Evolutionary conservation across 2,888 invertebrate species (phyloP).

Genomic region (Leucozona laternaria): DNA sequence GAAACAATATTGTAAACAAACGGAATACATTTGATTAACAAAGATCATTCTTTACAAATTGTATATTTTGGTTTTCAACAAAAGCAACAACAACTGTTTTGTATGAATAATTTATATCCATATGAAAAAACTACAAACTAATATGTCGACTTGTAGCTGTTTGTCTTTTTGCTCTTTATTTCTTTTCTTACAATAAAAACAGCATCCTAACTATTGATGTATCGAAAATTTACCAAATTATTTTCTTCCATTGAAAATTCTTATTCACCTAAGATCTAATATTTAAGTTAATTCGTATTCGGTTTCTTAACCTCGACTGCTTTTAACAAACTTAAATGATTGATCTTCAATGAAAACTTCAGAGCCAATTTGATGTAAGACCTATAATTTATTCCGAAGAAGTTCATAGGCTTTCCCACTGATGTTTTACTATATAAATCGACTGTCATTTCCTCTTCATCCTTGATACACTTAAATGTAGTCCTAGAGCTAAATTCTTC

Average conservation of each 20-base stretch:
- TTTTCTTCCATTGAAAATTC: neutral
- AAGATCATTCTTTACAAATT: no score
- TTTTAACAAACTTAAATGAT: neutral
- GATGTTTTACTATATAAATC: neutral
- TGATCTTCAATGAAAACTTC: conserved; percentile 9
- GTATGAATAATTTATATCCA: no score
- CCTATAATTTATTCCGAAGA: conserved; percentile 16
- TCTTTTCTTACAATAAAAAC: neutral
- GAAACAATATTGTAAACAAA: no score
- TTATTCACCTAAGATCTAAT: neutral
- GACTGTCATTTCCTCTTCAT: conserved; percentile 17
- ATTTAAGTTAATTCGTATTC: neutral
- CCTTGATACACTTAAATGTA: conserved; percentile 1
- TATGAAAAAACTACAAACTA: no score
- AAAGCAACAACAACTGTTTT: no score
- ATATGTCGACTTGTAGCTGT: neutral
- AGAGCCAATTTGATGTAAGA: conserved; percentile 8
- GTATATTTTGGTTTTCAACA: no score
- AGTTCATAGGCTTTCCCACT: neutral
- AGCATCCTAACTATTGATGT: neutral
- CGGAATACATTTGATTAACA: no score
- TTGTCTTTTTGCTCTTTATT: neutral
- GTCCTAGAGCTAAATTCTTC: neutral
- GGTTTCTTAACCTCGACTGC: neutral
- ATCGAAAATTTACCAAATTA: neutral